These are phyloP conservation scores for Cylloceria caligata DNA, from an alignment of 2,888 invertebrate species.

Conservation along the genomic window DNA sequence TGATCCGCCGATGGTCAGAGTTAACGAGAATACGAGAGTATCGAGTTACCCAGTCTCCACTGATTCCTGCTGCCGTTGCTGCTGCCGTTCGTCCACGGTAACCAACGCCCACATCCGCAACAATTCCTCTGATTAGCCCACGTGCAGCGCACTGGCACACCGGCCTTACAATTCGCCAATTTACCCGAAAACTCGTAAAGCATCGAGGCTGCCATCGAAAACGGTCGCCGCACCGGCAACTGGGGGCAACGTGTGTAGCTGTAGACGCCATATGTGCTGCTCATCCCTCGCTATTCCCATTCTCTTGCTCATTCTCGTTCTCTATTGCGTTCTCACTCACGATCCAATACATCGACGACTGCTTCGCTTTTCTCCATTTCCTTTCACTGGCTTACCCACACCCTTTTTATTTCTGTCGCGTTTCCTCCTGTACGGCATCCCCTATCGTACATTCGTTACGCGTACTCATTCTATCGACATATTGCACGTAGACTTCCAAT, in stretches of 20 bases:
- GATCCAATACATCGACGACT: slow-evolving; percentile 61
- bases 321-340: slow-evolving; percentile 64
- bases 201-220: slow-evolving; percentile 75
- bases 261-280: slow-evolving; percentile 72
- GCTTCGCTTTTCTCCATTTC: slow-evolving; percentile 67
- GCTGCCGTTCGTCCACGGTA: slow-evolving; percentile 72
- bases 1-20: slow-evolving; percentile 50
- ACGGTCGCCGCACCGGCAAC: slow-evolving; percentile 67
- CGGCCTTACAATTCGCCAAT: slow-evolving; percentile 82
- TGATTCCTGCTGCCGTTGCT: slow-evolving; percentile 45
- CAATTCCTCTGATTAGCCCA: slow-evolving; percentile 82
- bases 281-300: slow-evolving; percentile 69
- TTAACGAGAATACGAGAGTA: slow-evolving; percentile 72
- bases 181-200: slow-evolving; percentile 81
- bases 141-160: slow-evolving; percentile 60
- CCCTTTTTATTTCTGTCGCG: slow-evolving; percentile 65
- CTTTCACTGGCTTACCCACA: slow-evolving; percentile 58
- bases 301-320: slow-evolving; percentile 61
- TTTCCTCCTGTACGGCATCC: slow-evolving; percentile 45
- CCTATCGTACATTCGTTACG: slow-evolving; percentile 14
- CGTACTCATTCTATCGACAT: slow-evolving; percentile 60
- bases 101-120: slow-evolving; percentile 80
- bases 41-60: slow-evolving; percentile 79
- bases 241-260: slow-evolving; percentile 62
- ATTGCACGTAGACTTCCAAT: slow-evolving; percentile 57